Base-by-base conservation (phyloP, 92 coral and sea anemone genomes). In the Bergia sp. region DNA sequence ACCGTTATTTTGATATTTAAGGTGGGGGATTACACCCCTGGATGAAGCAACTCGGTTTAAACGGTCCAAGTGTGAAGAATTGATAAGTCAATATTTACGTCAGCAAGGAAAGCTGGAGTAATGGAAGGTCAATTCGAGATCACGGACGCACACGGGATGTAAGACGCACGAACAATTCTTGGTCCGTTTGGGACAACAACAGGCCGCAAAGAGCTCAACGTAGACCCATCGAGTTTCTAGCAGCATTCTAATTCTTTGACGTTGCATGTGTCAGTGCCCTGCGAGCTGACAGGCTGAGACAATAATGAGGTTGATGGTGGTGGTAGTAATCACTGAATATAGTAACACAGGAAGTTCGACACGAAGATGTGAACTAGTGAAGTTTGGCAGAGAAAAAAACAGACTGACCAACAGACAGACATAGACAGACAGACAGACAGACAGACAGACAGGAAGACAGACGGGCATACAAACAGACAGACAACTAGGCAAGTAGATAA, bases 11-110 rank as follows among this genome's bases (percentile, higher is more conserved):
- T 16, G 20, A 75, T 21, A 75, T 49, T 80, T 7, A 53, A 92
- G 94, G 20, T 92, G 94, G 94, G 88, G 86, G 36, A 81, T 74
- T 53, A 85, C 94, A 10, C 94, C 94, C 9, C 85, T 92, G 37
- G 92, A 92, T 71, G 94, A 92, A 37, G 92, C 94, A 53, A 73
- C 49, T 5, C 87, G 90, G 61, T 92, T 92, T 83, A 82, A 82
- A 40, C 90, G 89, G 23, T 43, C 66, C 65, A 40, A 80, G 20
- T 89, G 94, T 37, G 82, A 65, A 64, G 90, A 92, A 12, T 53
- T 89, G 13, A 49, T 91, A 73, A 82, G 76, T 44, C 80, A 89
- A 67, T 85, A 85, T 73, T 82, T 91, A 47, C 67, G 73, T 1
- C 71, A 40, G 18, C 91, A 91, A 89, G 87, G 83, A 73, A 73